Evolutionary conservation across 2,797 vertebrate genomes (phyloP), one percentile per base, ranked within the genome.

Genomic region (Morus bassanus): DNA sequence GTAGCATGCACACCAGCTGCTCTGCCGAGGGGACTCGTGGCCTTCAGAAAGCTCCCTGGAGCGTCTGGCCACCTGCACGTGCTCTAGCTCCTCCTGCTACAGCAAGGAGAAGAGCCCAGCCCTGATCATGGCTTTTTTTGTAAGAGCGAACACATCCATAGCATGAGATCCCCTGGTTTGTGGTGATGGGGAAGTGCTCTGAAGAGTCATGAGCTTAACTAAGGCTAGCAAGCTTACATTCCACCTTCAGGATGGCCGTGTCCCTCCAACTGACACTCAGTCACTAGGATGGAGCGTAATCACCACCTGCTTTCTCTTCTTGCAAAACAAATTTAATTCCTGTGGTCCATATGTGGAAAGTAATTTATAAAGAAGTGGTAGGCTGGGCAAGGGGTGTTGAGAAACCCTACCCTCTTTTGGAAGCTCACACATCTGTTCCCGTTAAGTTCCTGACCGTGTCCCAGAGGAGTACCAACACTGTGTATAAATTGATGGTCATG

Each of bases 11-110:
- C 11, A 57, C 6, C 11, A 28, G 3, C 6, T 61, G 24, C 41
- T 18, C 51, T 87, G 30, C 21, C 23, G 14, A 69, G 63, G n/a
- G 21, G 28, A 33, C 41, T 14, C 2, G 22, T 17, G 53, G 33
- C 45, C 13, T 95, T 85, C 67, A n/a, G 54, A 85, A 68, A 50
- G 21, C 27, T 69, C 8, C 11, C 6, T 85, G n/a, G 63, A 76
- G 37, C 9, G 5, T 69, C n/a, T 87, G 45, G 41, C 9, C 2
- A 13, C n/a, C 37, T 18, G 11, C 0, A 0, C 1, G 2, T 48
- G 21, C 28, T 27, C 41, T 54, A 51, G 8, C 45, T 78, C 24
- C 5, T 68, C 11, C 8, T 35, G 41, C 13, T 61, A 1, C 8
- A 41, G 46, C 6, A 50, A 33, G n/a, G 15, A 25, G 30, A 51